Percentiles rank a stretch among this genome's conserved stretches.
phyloP scores from a whole-genome alignment of 2,797 vertebrate genomes.

The Pangasius macronema region DNA sequence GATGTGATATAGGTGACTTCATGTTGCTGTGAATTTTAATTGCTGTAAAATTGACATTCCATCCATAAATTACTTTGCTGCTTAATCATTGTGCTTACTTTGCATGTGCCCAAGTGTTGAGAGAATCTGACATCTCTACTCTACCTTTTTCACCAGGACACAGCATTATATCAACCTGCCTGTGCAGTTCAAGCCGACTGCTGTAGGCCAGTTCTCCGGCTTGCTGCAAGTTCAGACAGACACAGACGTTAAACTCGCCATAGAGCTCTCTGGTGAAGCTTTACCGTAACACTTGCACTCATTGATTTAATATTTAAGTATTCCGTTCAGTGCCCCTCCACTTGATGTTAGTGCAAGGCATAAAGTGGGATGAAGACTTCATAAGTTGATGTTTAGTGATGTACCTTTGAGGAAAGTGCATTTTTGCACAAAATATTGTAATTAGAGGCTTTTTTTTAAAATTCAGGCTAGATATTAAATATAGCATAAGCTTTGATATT shows the following conservation, averaged over 20 bases:
- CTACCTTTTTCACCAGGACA: conserved; percentile 69
- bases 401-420: neutral
- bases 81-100: neutral
- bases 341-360: neutral
- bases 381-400: neutral
- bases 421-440: neutral
- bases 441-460: neutral
- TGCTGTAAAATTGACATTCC: neutral
- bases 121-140: neutral
- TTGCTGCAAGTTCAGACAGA: conserved; percentile 80
- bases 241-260: conserved; percentile 74
- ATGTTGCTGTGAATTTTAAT: neutral
- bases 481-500: conserved; percentile 9
- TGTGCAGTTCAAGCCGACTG: conserved; percentile 87
- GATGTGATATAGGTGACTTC: neutral
- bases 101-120: neutral
- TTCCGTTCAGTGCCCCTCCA: neutral
- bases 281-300: conserved; percentile 63
- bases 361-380: neutral
- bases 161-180: conserved; percentile 95
- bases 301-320: neutral
- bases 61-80: neutral
- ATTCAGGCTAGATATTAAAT: neutral
- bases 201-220: conserved; percentile 78
- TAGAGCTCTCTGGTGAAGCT: conserved; percentile 87